Evolutionary conservation across 2,797 vertebrate genomes (phyloP).

Genomic region (Oreochromis mossambicus): DNA sequence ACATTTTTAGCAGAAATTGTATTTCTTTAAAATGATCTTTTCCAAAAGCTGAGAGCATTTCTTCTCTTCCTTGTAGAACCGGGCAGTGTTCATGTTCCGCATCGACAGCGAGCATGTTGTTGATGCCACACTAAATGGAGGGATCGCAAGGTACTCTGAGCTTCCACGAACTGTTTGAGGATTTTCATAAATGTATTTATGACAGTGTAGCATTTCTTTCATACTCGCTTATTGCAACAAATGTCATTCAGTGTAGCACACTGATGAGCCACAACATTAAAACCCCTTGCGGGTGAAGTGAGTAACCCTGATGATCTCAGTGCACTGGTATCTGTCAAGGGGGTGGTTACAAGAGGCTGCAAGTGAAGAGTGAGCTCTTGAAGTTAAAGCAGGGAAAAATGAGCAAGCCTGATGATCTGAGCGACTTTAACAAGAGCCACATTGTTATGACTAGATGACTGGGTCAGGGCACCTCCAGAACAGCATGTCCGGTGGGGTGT

Average conservation of each 20-base stretch:
- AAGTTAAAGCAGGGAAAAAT: neutral
- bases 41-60: neutral
- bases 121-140: slow-evolving; percentile 90
- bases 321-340: neutral
- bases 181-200: neutral
- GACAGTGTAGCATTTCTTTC: neutral
- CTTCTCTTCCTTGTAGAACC: slow-evolving; percentile 78
- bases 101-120: slow-evolving; percentile 94
- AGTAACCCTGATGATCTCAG: neutral
- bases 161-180: neutral
- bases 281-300: neutral
- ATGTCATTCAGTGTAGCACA: neutral
- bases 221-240: neutral
- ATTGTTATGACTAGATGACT: neutral
- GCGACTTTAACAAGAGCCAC: neutral
- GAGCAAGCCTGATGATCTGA: neutral
- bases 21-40: neutral
- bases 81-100: slow-evolving; percentile 96
- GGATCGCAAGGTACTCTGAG: slow-evolving; percentile 88
- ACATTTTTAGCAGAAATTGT: neutral
- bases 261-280: neutral
- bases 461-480: neutral
- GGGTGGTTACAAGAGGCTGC: neutral
- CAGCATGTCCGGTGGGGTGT: neutral
- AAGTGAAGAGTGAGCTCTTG: neutral